Evolutionary conservation across 1,140 invertebrate species (phyloP).

Genomic region (Heliconius hermathena): DNA sequence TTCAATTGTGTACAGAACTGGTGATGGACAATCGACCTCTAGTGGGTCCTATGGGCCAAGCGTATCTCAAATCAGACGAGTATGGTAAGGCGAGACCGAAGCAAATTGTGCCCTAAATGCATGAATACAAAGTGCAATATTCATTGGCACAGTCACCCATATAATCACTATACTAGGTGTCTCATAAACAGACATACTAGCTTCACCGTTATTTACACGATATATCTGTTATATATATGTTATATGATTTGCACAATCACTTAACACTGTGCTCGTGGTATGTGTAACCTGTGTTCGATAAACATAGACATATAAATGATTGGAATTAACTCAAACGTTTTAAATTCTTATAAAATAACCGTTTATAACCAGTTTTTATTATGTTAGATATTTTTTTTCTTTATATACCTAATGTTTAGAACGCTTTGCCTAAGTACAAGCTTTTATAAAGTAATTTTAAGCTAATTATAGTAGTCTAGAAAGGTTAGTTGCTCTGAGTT

Average conservation of each 20-base stretch:
- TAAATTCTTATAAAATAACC: slow-evolving; percentile 18
- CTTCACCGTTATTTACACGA: slow-evolving; percentile 37
- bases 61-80: slow-evolving; percentile 90
- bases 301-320: slow-evolving; percentile 20
- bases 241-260: slow-evolving; percentile 49
- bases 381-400: background rate
- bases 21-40: slow-evolving; percentile 81
- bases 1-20: slow-evolving; percentile 71
- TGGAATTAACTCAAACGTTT: slow-evolving; percentile 38
- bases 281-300: slow-evolving; percentile 27
- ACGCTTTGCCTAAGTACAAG: slow-evolving; percentile 15
- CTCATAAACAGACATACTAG: slow-evolving; percentile 62
- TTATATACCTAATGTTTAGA: background rate
- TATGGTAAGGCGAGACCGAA: slow-evolving; percentile 86
- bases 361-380: background rate
- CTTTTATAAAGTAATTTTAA: background rate
- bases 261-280: slow-evolving; percentile 38
- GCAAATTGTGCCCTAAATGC: slow-evolving; percentile 71
- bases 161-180: slow-evolving; percentile 58
- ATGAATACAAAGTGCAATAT: slow-evolving; percentile 68
- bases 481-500: slow-evolving; percentile 28
- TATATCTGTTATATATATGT: slow-evolving; percentile 10
- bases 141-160: slow-evolving; percentile 60
- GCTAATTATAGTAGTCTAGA: slow-evolving; percentile 10
- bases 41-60: slow-evolving; percentile 88